Evolutionary conservation across 2,797 vertebrate species (phyloP).

Genomic region (Limnodromus scolopaceus): DNA sequence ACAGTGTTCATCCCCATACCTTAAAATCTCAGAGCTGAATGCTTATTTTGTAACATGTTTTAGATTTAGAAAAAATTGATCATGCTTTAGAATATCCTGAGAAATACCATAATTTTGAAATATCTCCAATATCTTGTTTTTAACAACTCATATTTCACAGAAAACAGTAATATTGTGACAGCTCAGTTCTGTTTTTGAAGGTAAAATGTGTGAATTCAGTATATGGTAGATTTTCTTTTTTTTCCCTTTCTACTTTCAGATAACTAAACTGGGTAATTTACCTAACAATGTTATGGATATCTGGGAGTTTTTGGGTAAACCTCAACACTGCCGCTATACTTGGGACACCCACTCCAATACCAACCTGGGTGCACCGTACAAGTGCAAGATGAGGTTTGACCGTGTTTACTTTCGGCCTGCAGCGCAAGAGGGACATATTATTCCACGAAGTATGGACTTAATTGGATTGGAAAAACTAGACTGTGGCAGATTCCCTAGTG

Average conservation of each 20-base stretch:
- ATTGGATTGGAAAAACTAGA: constrained; percentile 93
- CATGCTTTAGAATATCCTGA: neutral
- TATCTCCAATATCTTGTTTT: neutral
- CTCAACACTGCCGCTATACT: constrained; percentile 91
- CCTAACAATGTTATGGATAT: constrained; percentile 84
- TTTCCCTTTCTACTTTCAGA: constrained; percentile 71
- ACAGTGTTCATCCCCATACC: accelerated
- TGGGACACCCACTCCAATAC: constrained; percentile 93
- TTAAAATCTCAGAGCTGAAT: neutral
- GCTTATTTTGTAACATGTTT: neutral
- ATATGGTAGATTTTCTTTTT: neutral
- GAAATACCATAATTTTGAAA: neutral
- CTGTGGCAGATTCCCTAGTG: constrained; percentile 91
- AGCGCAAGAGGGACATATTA: constrained; percentile 64
- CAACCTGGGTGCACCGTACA: constrained; percentile 80
- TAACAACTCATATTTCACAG: neutral
- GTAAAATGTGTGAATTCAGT: neutral
- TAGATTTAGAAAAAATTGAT: neutral
- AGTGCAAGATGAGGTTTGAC: constrained; percentile 90
- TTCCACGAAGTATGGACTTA: constrained; percentile 88
- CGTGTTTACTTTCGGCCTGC: constrained; percentile 86
- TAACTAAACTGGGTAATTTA: constrained; percentile 85
- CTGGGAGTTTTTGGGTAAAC: constrained; percentile 90
- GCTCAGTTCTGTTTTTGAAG: neutral
- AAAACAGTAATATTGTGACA: neutral